phyloP scores from a whole-genome alignment of 2,888 invertebrate genomes.

The Phorcus lineatus region DNA sequence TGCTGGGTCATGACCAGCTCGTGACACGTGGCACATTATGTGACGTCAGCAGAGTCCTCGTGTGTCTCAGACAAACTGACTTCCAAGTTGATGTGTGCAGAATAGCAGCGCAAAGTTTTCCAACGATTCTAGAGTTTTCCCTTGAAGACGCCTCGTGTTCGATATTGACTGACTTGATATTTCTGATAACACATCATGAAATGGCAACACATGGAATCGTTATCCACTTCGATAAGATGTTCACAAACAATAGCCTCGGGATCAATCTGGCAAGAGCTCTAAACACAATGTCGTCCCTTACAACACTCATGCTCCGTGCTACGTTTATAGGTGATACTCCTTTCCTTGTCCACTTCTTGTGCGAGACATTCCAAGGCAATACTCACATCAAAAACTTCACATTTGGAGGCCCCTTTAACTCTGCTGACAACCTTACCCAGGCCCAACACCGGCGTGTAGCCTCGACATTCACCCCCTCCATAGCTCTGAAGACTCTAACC shows the following conservation, averaged over 20 bases:
- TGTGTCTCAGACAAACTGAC: slow-evolving; percentile 44
- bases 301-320: slow-evolving; percentile 36
- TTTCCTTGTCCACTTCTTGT: slow-evolving; percentile 42
- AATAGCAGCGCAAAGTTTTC: slow-evolving; percentile 35
- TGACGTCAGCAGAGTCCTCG: slow-evolving; percentile 35
- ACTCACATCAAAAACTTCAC: slow-evolving; percentile 33
- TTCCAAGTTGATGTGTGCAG: slow-evolving; percentile 37
- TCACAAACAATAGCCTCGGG: slow-evolving; percentile 33
- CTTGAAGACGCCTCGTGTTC: slow-evolving; percentile 35
- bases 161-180: slow-evolving; percentile 37
- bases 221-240: slow-evolving; percentile 41
- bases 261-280: slow-evolving; percentile 40
- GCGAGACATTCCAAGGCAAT: slow-evolving; percentile 43
- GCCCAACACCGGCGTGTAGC: slow-evolving; percentile 34
- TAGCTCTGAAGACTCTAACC: slow-evolving; percentile 34
- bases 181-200: background rate
- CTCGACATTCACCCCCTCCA: slow-evolving; percentile 23
- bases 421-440: slow-evolving; percentile 42
- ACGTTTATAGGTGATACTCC: slow-evolving; percentile 42
- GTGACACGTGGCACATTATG: slow-evolving; percentile 8
- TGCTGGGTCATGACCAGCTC: background rate
- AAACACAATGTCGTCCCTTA: slow-evolving; percentile 32
- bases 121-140: slow-evolving; percentile 42
- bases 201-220: slow-evolving; percentile 33
- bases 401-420: slow-evolving; percentile 45